Conservation (phyloP, 2,888 invertebrate genomes). For the Cephalotes varians region DNA sequence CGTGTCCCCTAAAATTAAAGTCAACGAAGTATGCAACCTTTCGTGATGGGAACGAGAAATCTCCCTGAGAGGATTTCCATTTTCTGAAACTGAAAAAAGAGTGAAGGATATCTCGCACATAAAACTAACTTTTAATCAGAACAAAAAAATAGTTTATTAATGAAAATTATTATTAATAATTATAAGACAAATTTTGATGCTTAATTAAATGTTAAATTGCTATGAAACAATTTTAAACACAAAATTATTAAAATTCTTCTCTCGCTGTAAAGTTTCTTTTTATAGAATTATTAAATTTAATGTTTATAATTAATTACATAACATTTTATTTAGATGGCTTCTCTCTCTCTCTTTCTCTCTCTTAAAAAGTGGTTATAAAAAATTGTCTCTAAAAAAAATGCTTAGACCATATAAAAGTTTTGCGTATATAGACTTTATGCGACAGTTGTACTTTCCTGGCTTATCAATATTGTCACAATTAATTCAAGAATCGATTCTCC, state of each 20-base stretch:
- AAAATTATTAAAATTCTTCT: background rate
- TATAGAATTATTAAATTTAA: conserved; percentile 12
- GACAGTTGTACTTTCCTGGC: background rate
- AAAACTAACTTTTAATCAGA: conserved; percentile 32
- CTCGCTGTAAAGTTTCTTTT: conserved; percentile 1
- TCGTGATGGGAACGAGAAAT: conserved; percentile 65
- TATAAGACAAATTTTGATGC: background rate
- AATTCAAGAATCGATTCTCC: background rate
- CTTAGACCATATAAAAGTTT: background rate
- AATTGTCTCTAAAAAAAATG: background rate
- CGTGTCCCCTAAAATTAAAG: conserved; percentile 70
- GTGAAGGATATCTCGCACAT: background rate
- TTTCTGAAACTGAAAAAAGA: conserved; percentile 54
- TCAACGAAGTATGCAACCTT: conserved; percentile 71
- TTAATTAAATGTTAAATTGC: conserved; percentile 9
- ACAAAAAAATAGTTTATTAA: conserved; percentile 27
- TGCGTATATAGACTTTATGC: background rate
- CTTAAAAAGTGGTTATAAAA: background rate
- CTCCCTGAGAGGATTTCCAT: conserved; percentile 61
- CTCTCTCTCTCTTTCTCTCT: background rate
- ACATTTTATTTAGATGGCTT: background rate
- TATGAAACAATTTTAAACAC: background rate
- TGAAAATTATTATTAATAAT: conserved; percentile 19
- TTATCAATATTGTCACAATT: conserved; percentile 9
- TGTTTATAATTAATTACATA: background rate